Base-by-base conservation (phyloP, 2,888 invertebrate genomes). In the Xestia ashworthii region DNA sequence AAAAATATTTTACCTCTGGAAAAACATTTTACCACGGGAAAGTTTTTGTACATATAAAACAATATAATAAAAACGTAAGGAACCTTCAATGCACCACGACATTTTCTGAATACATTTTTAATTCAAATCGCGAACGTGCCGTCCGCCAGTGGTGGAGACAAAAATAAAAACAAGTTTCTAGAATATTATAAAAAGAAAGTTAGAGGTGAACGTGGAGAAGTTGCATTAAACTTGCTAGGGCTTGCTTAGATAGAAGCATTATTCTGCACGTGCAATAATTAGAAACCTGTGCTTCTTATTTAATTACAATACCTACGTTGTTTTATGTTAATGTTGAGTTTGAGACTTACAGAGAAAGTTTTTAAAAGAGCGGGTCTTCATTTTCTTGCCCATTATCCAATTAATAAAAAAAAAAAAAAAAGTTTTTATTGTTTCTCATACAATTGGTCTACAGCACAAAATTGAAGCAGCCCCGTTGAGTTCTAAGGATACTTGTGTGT, bases 71-170 rank as follows among this genome's bases (percentile, higher is more conserved):
- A 50, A 65, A 67, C 25, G 62, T 85, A 74, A 74, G 74, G 83
- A 83, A 85, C 83, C 82, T 72, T 50, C 48, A 41, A 58, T 38
- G n/a, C 58, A 77, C 68, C 44, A 44, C 22, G 11, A 64, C 62
- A 71, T 85, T 83, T 88, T 87, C 46, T 69, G 68, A 78, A 62
- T 76, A 81, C 67, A 62, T 80, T 82, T 89, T 88, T 86, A 86
- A 88, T 88, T 87, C 67, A 83, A 82, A 83, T 67, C 80, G 78
- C 32, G 89, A 87, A 84, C 88, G 85, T 86, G 87, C 85, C 80
- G 71, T 70, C 73, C 70, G 73, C 75, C 46, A 48, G 77, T 71
- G 71, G 68, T 58, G 25, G 48, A 78, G 71, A 77, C 67, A 75
- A 82, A 81, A 86, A 82, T 80, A 84, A 86, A 86, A 84, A 82